Percentiles rank a stretch among this genome's conserved stretches.
These are phyloP conservation scores for Cataglyphis albicans DNA, from an alignment of 2,888 invertebrate genomes.

Conservation along the genomic window DNA sequence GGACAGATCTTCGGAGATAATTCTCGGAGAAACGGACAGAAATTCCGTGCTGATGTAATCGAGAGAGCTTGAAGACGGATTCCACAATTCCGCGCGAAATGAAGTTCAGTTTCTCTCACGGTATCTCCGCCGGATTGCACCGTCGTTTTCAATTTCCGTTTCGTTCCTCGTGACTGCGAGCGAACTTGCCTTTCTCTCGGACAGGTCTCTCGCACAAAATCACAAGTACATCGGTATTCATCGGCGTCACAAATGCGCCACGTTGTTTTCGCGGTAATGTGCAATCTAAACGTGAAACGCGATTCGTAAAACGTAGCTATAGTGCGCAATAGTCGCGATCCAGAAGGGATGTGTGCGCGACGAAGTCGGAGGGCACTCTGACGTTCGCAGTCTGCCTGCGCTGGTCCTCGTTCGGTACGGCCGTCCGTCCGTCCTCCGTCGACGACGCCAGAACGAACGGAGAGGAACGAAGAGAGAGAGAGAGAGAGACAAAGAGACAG, in stretches of 20 bases:
- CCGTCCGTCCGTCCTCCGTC: slow-evolving; percentile 63
- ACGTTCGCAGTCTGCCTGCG: slow-evolving; percentile 71
- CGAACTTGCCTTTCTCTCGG: slow-evolving; percentile 14
- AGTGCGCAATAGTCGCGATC: slow-evolving; percentile 31
- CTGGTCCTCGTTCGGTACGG: slow-evolving; percentile 69
- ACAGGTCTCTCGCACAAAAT: background rate
- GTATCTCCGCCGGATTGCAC: slow-evolving; percentile 6
- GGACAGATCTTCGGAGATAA: slow-evolving; percentile 20
- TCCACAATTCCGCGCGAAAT: slow-evolving; percentile 41
- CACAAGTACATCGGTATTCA: slow-evolving; percentile 9
- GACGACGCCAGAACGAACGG: slow-evolving; percentile 62
- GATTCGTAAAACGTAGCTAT: slow-evolving; percentile 19
- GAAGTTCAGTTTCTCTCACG: slow-evolving; percentile 34
- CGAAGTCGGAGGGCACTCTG: slow-evolving; percentile 76
- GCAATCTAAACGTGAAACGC: background rate
- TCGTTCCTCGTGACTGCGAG: slow-evolving; percentile 8
- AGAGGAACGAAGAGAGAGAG: slow-evolving; percentile 24
- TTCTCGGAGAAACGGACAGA: slow-evolving; percentile 28
- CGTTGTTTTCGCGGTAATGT: background rate
- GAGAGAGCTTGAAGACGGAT: slow-evolving; percentile 21
- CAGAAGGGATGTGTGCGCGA: slow-evolving; percentile 70
- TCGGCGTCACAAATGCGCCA: background rate
- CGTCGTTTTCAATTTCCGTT: slow-evolving; percentile 54
- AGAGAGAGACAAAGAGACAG: background rate
- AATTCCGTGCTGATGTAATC: slow-evolving; percentile 40